Base-by-base conservation (phyloP, 1,140 invertebrate genomes). In the Polypedilum vanderplanki region DNA sequence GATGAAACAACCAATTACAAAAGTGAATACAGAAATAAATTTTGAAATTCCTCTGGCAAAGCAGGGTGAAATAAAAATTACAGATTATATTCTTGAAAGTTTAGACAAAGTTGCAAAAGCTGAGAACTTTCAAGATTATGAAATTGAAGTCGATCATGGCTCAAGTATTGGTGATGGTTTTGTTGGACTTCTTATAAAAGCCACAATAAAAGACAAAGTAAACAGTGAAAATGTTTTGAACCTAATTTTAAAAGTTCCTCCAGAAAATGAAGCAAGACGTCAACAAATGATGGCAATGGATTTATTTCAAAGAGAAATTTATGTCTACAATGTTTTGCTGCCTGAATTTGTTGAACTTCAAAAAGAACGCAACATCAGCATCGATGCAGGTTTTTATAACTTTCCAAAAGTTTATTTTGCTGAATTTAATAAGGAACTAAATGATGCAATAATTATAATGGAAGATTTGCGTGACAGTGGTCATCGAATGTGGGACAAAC, bases 361-460 rank as follows among this genome's bases (percentile, higher is more conserved):
- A 24, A 24, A 20, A 7, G 17, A 20, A 2, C 3, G 18, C 0
- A n/a, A 70, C 7, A 40, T 73, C 24, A n/a, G 33, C 9, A 18
- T 7, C 0, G 12, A 8, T 10, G 24, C n/a, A 7, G 64, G 65
- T 22, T 75, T 75, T 33, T 46, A 12, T 3, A 18, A 40, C 9
- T 75, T 75, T 57, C 75, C 75, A 33, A 75, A 75, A 57, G 40
- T 33, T 15, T 75, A 75, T 67, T 41, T 12, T 2, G 40, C 40
- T 8, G 18, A 24, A 7, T 18, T 10, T 20, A 41, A 73, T 33
- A 9, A 46, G 24, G 75, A 73, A 33, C 24, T 46, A 3, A 40
- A 73, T n/a, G 67, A 73, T 7, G 8, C 40, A 3, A 41, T 75
- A 5, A 22, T 75, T n/a, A 41, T 75, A 12, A 75, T 75, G 75